These are phyloP conservation scores for Nephila pilipes DNA, from an alignment of 1,140 invertebrate species.

Conservation along the genomic window DNA sequence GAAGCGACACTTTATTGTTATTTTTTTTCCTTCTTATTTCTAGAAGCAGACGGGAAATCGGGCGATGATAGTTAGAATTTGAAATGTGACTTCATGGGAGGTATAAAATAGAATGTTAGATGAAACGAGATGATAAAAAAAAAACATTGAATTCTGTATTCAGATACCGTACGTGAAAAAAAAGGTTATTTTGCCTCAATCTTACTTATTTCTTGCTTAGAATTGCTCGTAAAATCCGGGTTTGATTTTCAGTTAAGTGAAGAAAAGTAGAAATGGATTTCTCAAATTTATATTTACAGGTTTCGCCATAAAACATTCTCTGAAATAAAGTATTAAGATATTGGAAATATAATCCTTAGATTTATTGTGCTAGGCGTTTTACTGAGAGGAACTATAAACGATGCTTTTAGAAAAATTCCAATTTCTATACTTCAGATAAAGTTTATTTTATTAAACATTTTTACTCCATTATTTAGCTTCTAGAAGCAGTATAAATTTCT, in stretches of 20 bases:
- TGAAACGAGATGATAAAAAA: slow-evolving; percentile 18
- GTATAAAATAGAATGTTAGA: slow-evolving; percentile 57
- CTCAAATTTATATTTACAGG: not conserved
- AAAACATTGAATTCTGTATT: slow-evolving; percentile 7
- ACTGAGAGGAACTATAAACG: too few species aligned
- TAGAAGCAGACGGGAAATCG: not conserved
- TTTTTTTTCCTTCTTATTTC: not conserved
- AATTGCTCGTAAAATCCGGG: not conserved
- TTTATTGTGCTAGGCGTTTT: too few species aligned
- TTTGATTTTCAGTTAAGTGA: not conserved
- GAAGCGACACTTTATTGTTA: not conserved
- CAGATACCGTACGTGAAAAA: not conserved
- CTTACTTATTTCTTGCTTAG: not conserved
- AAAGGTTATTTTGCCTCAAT: not conserved
- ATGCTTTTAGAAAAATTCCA: too few species aligned
- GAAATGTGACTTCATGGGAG: slow-evolving; percentile 37
- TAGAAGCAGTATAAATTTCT: too few species aligned
- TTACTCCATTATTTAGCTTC: too few species aligned
- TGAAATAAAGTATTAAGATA: not conserved
- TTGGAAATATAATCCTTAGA: too few species aligned
- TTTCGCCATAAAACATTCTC: not conserved
- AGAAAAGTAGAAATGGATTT: not conserved
- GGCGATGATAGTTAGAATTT: slow-evolving; percentile 35
- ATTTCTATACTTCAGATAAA: too few species aligned
- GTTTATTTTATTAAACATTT: too few species aligned